Conservation (phyloP, 1,140 invertebrate genomes). For the Megalonaias nervosa region DNA sequence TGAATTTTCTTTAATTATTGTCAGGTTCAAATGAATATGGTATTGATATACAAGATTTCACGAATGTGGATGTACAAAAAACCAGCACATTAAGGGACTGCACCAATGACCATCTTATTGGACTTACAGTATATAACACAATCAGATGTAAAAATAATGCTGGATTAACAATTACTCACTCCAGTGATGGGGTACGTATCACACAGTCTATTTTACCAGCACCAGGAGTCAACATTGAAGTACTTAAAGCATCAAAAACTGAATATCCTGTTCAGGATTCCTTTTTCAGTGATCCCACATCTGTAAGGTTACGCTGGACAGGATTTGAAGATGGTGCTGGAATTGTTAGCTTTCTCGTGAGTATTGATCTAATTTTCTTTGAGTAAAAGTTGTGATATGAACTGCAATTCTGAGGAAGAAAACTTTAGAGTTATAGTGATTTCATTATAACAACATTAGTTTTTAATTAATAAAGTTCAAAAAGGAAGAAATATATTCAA, state of each 20-base stretch:
- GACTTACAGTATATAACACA: conserved; percentile 2
- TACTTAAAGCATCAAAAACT: conserved; percentile 8
- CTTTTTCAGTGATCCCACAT: conserved; percentile 10
- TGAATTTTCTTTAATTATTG: not conserved
- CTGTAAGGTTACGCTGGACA: conserved; percentile 20
- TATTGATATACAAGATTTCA: conserved; percentile 1
- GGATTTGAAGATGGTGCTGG: conserved; percentile 20
- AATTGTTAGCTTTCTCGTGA: conserved; percentile 17
- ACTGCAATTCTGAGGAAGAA: no score
- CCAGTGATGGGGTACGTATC: conserved; percentile 9
- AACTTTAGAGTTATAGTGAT: no score
- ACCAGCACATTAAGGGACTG: not conserved
- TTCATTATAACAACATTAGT: no score
- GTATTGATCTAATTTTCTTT: not conserved
- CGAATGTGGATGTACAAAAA: not conserved
- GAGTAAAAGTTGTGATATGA: no score
- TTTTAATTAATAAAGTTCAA: no score
- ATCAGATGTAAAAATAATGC: conserved; percentile 19
- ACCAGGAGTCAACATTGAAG: not conserved
- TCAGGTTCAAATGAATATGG: not conserved
- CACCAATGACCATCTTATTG: not conserved
- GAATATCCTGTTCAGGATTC: conserved; percentile 10
- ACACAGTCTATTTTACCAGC: not conserved
- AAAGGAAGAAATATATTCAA: no score
- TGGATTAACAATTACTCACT: conserved; percentile 2